Evolutionary conservation across 2,113 vertebrate species (phyloP), one percentile per base, ranked within the genome.

Genomic region (Elephantulus edwardii): DNA sequence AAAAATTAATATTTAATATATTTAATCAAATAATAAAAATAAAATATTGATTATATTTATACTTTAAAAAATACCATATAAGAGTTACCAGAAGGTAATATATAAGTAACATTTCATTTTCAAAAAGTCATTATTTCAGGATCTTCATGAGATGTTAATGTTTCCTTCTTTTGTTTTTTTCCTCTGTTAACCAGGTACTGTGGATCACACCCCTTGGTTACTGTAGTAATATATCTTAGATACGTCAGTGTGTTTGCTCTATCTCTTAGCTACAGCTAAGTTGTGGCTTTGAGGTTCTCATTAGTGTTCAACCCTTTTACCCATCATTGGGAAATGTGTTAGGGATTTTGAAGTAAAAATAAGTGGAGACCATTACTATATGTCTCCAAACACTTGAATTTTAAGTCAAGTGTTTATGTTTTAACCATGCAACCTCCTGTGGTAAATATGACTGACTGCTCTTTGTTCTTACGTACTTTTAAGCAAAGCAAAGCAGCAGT

Each of bases 401-500:
- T 66, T 35, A 42, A 42, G 58, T 44, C 64, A 38, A 40, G 56
- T 56, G 84, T 74, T 64, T 56, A 14, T 75, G 19, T 26, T 71
- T 58, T 64, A n/a, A 40, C 62, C 35, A 88, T 89, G 91, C 91
- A 96, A 0, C 93, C 93, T 68, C 88, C 96, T 76, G 71, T 96
- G 64, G 93, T 97, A 48, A 93, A 91, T 10, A 72, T 95, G 88
- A 93, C 94, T 97, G 96, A 98, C 89, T 97, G 93, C 81, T 96
- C 52, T 76, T 93, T 95, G 95, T 96, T 96, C 81, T 89, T 98
- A 6, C 96, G 94, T 76, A 97, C 94, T 92, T 96, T 97, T 83
- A 98, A 99, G 99, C 98, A 98, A 97, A 98, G 97, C 96, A 98
- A 98, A 95, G 93, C 98, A 0, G 97, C 98, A 0, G 98, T 98